Percentiles rank a stretch among this genome's conserved stretches.
phyloP scores from a whole-genome alignment of 2,888 invertebrate genomes.

The Perdita meconis region DNA sequence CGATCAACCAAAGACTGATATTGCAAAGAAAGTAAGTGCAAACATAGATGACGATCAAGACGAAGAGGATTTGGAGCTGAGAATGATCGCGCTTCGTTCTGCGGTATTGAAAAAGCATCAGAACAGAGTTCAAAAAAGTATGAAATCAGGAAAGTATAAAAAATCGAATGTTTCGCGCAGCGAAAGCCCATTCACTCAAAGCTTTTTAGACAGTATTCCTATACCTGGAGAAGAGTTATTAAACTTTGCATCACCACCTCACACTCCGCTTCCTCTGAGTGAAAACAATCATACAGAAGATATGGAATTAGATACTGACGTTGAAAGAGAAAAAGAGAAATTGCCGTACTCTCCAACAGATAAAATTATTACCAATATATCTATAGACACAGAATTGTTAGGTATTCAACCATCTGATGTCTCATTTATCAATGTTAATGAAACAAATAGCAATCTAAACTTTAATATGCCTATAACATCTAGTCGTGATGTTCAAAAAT shows the following conservation, averaged over 20 bases:
- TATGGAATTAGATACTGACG: slow-evolving; percentile 82
- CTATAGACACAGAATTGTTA: slow-evolving; percentile 72
- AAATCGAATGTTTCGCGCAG: slow-evolving; percentile 49
- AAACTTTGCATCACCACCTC: slow-evolving; percentile 58
- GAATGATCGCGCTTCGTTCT: slow-evolving; percentile 89
- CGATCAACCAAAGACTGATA: slow-evolving; percentile 32
- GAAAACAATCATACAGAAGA: slow-evolving; percentile 74
- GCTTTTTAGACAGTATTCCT: slow-evolving; percentile 75
- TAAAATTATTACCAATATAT: slow-evolving; percentile 68
- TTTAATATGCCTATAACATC: slow-evolving; percentile 21
- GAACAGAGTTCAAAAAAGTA: slow-evolving; percentile 83
- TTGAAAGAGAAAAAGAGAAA: slow-evolving; percentile 77
- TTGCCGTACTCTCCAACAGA: slow-evolving; percentile 81
- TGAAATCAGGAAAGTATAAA: slow-evolving; percentile 43
- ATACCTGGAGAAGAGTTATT: slow-evolving; percentile 64
- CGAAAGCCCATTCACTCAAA: slow-evolving; percentile 79
- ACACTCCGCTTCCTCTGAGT: slow-evolving; percentile 50
- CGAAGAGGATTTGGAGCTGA: slow-evolving; percentile 87
- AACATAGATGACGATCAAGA: slow-evolving; percentile 84
- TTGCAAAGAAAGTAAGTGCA: slow-evolving; percentile 17
- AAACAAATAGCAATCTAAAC: slow-evolving; percentile 32
- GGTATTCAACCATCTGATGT: slow-evolving; percentile 76
- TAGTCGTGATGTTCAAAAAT: slow-evolving; percentile 25
- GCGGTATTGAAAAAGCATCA: slow-evolving; percentile 88
- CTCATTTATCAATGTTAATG: slow-evolving; percentile 66